Base-by-base conservation (phyloP, 2,888 invertebrate genomes). In the Sarcophaga caerulescens region DNA sequence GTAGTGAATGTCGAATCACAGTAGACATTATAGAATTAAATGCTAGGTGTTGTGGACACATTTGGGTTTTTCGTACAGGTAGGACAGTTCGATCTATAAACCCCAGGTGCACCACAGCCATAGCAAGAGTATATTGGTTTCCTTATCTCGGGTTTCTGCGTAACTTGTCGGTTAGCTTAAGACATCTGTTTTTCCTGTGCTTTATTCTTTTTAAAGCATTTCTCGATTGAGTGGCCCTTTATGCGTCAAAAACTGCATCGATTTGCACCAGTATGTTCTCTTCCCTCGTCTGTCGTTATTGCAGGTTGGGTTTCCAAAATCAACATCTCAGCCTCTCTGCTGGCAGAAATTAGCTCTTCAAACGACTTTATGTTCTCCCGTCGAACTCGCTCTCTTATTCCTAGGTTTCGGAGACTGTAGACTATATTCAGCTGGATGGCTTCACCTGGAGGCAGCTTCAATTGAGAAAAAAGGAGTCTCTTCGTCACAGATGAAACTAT, bases 251-350 rank as follows among this genome's bases (percentile, higher is more conserved):
- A 76, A 57, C 44, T 57, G 19, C 84, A 75, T 3, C 79, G 71
- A 4, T 68, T 65, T 1, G 57, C n/a, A 59, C 82, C 82, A 2
- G 77, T 65, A 12, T 57, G 25, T 4, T 69, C 66, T 12, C 47
- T 62, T 35, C 11, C n/a, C 59, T 68, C 8, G 59, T n/a, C 21
- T 62, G 5, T 23, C 3, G 47, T 45, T 44, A 21, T 14, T 12
- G 4, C 2, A n/a, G 65, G 21, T 62, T 63, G 44, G 0, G n/a
- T 19, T 74, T 85, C 85, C 4, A n/a, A 4, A 19, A 69, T 17
- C 60, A 87, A 73, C 68, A 81, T 25, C 57, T 83, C 81, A 17
- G 81, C 87, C n/a, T 85, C 85, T 63, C 81, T 52, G 57, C 80
- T 60, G 17, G 66, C 23, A 14, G 68, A 68, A 63, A 83, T 75